Percentiles rank a stretch among this genome's conserved stretches.
These are phyloP conservation scores for Hypomesus transpacificus DNA, from an alignment of 2,113 vertebrate genomes.

Conservation along the genomic window DNA sequence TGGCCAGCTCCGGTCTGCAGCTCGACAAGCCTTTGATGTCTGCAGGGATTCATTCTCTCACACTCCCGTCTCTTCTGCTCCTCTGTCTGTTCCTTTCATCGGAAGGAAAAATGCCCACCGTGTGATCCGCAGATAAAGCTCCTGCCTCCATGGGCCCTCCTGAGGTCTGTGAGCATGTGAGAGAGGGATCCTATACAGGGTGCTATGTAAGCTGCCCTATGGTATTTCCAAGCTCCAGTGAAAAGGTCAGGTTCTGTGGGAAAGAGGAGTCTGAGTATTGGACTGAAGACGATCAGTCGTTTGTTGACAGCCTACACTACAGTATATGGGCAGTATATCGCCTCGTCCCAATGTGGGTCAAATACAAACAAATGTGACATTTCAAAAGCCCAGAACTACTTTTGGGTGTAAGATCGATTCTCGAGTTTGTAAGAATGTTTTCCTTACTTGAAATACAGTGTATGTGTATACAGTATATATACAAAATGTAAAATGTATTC, in stretches of 20 bases:
- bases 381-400: too few relatives aligned
- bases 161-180: constrained; percentile 7
- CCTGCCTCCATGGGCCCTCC: background rate
- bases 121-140: constrained; percentile 34
- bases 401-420: too few relatives aligned
- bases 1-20: constrained; percentile 1
- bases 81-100: constrained; percentile 4
- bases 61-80: background rate
- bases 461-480: too few relatives aligned
- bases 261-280: background rate
- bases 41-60: constrained; percentile 24
- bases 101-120: background rate
- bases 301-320: too few relatives aligned
- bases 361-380: too few relatives aligned
- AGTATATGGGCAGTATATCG: too few relatives aligned
- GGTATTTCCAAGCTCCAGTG: constrained; percentile 40
- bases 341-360: too few relatives aligned
- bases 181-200: constrained; percentile 4
- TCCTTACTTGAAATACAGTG: too few relatives aligned
- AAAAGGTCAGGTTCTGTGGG: constrained; percentile 42
- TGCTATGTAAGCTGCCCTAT: constrained; percentile 25
- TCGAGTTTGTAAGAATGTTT: too few relatives aligned
- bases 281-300: background rate
- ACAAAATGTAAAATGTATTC: too few relatives aligned
- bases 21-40: constrained; percentile 23